Conservation (phyloP, 2,113 vertebrate species). For the Nerophis ophidion region DNA sequence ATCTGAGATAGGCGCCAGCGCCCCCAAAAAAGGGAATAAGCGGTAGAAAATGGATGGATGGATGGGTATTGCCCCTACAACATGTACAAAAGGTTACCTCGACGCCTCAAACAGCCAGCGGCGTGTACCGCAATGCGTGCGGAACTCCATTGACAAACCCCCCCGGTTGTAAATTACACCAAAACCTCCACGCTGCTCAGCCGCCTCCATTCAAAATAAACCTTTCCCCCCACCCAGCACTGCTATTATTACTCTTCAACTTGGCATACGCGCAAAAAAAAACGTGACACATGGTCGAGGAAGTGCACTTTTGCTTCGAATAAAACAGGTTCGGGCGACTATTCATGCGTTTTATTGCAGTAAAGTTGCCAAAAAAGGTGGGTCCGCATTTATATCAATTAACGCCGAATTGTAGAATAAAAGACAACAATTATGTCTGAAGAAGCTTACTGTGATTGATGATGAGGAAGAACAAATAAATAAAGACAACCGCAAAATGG, state of each 20-base stretch:
- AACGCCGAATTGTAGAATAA: background rate
- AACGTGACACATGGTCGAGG: fast-evolving
- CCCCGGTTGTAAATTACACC: background rate
- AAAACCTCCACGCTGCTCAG: fast-evolving
- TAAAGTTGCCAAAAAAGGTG: slow-evolving; percentile 14
- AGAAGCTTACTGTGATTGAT: fast-evolving
- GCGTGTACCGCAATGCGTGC: background rate
- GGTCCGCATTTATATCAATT: fast-evolving
- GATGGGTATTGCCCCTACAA: too few relatives aligned
- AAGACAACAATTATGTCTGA: fast-evolving
- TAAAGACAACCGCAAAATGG: background rate
- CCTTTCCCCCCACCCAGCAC: background rate
- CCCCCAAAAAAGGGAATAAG: too few relatives aligned
- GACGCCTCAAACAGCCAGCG: slow-evolving; percentile 1
- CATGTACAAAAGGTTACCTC: slow-evolving; percentile 1
- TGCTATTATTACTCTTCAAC: background rate
- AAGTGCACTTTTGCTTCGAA: background rate
- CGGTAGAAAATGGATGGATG: too few relatives aligned
- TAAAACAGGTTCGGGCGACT: background rate
- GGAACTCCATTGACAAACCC: background rate
- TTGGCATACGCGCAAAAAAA: background rate
- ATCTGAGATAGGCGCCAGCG: too few relatives aligned
- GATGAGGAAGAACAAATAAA: fast-evolving
- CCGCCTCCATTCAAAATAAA: fast-evolving
- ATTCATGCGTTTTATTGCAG: background rate